Evolutionary conservation across 2,797 vertebrate genomes (phyloP).

Genomic region (Lacerta agilis): DNA sequence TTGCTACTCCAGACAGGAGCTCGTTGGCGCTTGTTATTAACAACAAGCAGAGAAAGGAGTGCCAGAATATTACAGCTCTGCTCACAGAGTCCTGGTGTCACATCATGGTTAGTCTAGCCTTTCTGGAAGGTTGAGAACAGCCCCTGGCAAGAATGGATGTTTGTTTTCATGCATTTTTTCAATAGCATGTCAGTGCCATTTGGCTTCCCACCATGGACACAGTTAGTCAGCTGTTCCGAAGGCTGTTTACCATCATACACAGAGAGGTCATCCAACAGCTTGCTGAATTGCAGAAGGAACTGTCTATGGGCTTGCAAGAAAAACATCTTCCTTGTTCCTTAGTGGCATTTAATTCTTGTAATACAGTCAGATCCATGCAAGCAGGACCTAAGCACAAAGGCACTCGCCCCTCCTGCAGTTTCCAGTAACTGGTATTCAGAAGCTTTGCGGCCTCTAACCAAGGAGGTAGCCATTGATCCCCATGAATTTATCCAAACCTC

Average conservation of each 20-base stretch:
- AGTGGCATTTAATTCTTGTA: not conserved
- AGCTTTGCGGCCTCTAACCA: too few relatives aligned
- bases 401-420: too few relatives aligned
- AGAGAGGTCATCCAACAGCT: not conserved
- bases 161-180: not conserved
- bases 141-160: not conserved
- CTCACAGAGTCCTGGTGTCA: not conserved
- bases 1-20: not conserved
- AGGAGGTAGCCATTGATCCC: too few relatives aligned
- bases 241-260: not conserved
- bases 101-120: not conserved
- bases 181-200: not conserved
- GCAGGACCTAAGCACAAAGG: too few relatives aligned
- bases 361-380: not conserved
- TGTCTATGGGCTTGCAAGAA: not conserved
- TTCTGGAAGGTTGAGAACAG: not conserved
- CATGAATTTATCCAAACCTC: too few relatives aligned
- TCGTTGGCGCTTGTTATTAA: not conserved
- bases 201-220: not conserved
- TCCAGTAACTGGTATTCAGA: too few relatives aligned
- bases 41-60: not conserved
- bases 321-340: not conserved
- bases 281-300: not conserved
- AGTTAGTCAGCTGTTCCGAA: conserved; percentile 1
- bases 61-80: not conserved